These are phyloP conservation scores for Meloidogyne floridensis DNA, from an alignment of 1,140 invertebrate species.

Conservation along the genomic window DNA sequence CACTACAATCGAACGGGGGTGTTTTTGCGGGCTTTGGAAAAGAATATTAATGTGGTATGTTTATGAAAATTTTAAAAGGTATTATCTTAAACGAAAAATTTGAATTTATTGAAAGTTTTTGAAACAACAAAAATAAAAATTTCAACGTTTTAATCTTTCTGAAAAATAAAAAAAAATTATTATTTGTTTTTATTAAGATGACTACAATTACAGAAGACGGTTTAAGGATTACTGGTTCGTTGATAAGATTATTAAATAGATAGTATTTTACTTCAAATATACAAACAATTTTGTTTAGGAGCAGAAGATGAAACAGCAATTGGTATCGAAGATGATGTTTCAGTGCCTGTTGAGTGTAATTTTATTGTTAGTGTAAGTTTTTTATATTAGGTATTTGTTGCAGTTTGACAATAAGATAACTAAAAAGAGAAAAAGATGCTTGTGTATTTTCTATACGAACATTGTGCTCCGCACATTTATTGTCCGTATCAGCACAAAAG, in stretches of 20 bases:
- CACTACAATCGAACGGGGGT: conserved; percentile 56
- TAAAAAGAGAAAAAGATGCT: background rate
- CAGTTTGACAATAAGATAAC: background rate
- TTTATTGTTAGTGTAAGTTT: conserved; percentile 28
- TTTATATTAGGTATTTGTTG: background rate
- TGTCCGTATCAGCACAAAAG: no score
- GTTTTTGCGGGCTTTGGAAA: conserved; percentile 56
- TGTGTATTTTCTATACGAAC: no score
- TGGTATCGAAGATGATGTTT: conserved; percentile 5
- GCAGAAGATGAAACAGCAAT: conserved; percentile 12
- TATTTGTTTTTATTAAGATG: conserved; percentile 7
- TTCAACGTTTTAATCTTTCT: no score
- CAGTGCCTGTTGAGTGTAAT: conserved; percentile 19
- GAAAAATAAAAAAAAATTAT: no score
- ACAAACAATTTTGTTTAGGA: background rate
- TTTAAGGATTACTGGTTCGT: conserved; percentile 23
- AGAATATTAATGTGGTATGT: conserved; percentile 59
- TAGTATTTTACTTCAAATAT: no score
- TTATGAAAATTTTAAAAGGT: background rate
- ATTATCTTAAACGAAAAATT: no score
- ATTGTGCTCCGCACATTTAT: no score
- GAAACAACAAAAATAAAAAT: background rate
- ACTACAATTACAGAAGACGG: conserved; percentile 29
- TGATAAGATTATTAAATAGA: background rate
- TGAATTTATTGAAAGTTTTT: background rate